Evolutionary conservation across 2,113 vertebrate genomes (phyloP).

Genomic region (Monopterus albus): DNA sequence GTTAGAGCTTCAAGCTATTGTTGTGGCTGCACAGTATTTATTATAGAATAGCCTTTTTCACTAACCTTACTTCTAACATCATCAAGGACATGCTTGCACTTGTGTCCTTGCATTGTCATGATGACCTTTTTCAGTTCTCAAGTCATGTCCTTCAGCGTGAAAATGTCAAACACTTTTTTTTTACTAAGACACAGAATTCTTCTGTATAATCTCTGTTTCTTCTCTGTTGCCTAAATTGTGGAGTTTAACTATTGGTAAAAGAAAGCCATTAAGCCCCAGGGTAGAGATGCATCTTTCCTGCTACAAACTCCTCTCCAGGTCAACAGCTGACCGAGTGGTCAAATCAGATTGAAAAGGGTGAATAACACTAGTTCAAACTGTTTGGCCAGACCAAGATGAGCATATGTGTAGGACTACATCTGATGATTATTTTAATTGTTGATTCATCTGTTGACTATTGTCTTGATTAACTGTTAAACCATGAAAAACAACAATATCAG

Average conservation of each 20-base stretch:
- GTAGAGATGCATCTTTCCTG: constrained; percentile 22
- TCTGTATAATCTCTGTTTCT: constrained; percentile 4
- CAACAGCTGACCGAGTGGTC: constrained; percentile 37
- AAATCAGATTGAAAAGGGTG: constrained; percentile 11
- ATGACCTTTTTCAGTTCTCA: constrained; percentile 8
- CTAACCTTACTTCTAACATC: not conserved
- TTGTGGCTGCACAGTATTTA: not conserved
- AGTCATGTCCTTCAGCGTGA: not conserved
- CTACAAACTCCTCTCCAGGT: constrained; percentile 31
- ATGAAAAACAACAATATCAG: too few species aligned
- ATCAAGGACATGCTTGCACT: constrained; percentile 1
- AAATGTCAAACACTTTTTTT: constrained; percentile 32
- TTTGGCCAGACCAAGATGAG: not conserved
- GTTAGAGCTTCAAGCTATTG: not conserved
- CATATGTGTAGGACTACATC: not conserved
- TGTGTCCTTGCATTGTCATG: constrained; percentile 8
- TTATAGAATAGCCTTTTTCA: not conserved
- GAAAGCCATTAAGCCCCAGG: constrained; percentile 15
- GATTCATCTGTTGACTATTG: not conserved
- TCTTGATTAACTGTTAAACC: too few species aligned
- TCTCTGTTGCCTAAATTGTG: not conserved
- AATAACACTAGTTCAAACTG: not conserved
- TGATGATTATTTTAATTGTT: too few species aligned
- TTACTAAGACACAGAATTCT: constrained; percentile 2
- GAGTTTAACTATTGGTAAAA: not conserved